These are phyloP conservation scores for Chymomyza fuscimana DNA, from an alignment of 2,888 invertebrate species.

Conservation along the genomic window DNA sequence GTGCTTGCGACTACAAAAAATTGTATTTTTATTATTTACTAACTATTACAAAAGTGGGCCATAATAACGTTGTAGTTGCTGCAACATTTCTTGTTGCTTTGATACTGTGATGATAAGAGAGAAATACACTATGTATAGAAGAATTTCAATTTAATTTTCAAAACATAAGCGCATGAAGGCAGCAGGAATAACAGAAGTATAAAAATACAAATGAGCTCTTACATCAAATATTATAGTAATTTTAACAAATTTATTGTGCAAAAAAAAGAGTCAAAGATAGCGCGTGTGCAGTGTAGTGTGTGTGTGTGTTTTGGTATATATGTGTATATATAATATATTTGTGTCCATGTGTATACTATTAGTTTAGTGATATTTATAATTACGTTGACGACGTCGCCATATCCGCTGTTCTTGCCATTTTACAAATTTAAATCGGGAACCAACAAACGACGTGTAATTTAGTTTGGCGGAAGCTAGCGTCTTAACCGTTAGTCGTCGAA, in stretches of 20 bases:
- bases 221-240: slow-evolving; percentile 41
- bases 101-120: background rate
- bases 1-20: slow-evolving; percentile 11
- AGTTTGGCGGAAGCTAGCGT: slow-evolving; percentile 40
- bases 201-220: slow-evolving; percentile 19
- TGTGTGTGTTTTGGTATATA: slow-evolving; percentile 14
- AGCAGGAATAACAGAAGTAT: background rate
- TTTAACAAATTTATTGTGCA: slow-evolving; percentile 39
- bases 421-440: slow-evolving; percentile 35
- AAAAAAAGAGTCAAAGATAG: background rate
- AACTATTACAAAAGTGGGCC: background rate
- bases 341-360: slow-evolving; percentile 41
- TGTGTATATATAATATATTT: slow-evolving; percentile 23
- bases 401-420: slow-evolving; percentile 25
- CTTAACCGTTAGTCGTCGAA: slow-evolving; percentile 39
- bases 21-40: background rate
- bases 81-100: background rate
- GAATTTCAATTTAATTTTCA: background rate
- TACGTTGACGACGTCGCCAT: slow-evolving; percentile 21
- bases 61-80: slow-evolving; percentile 10
- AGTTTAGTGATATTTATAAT: slow-evolving; percentile 70
- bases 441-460: slow-evolving; percentile 32
- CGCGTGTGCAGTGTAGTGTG: slow-evolving; percentile 8
- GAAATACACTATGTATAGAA: background rate
- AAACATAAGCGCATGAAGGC: background rate